Base-by-base conservation (phyloP, 1,140 invertebrate genomes). In the Homarus americanus region DNA sequence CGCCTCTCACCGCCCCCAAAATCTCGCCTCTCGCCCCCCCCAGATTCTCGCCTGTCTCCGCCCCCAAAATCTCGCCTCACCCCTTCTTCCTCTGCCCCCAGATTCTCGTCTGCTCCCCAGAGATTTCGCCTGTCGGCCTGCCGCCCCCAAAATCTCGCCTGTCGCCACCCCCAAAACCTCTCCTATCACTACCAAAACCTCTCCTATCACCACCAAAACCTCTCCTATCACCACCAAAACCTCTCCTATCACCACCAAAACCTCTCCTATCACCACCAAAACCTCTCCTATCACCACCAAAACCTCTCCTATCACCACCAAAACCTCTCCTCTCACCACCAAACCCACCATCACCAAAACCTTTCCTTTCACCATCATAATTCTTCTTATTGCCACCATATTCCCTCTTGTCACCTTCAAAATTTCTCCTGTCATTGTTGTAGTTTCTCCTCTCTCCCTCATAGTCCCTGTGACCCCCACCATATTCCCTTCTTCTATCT, bases 241-340 rank as follows among this genome's bases (percentile, higher is more conserved):
- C n/a, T n/a, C n/a, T n/a, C n/a, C n/a, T n/a, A n/a, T n/a, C n/a
- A n/a, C n/a, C n/a, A n/a, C n/a, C n/a, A n/a, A n/a, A n/a, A 40
- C 53, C 36, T 12, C 40, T 84, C 32, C 63, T 66, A 17, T 84
- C 63, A 28, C 82, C 82, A 72, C 63, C 58, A 72, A 41, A 72
- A 12, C 41, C 63, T 15, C 36, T 69, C 32, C 58, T 84, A 0
- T 84, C 82, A 41, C 63, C 82, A 72, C 82, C 82, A 72, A 41
- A 40, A 12, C 41, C 82, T 15, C 63, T 69, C n/a, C 36, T 84
- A 9, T 58, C 82, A 36, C 34, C 24, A 28, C 36, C 24, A 49
- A 28, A 69, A 32, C 41, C 36, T 20, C 38, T 84, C 12, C 80
- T 82, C 2, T 66, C 49, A 69, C 82, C 82, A 40, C 38, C 28